Percentiles rank a stretch among this genome's conserved stretches.
Conservation (phyloP, 2,797 vertebrate species). For the Crocidura indochinensis region DNA sequence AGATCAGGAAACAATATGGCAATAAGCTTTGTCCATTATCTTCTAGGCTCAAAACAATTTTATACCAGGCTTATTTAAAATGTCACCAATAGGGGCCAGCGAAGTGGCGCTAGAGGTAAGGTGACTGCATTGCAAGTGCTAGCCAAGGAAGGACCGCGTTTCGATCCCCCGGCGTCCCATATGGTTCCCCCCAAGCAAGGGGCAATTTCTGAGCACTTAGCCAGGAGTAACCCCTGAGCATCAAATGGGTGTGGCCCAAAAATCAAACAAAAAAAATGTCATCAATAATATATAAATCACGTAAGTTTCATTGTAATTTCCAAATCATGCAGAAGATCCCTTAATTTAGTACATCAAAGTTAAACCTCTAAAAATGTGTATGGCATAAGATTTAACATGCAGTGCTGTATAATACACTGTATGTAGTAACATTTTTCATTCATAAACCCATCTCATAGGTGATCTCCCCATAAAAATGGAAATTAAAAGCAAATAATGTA, state of each 20-base stretch:
- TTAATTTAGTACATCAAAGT: conserved; percentile 43
- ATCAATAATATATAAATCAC: conserved; percentile 45
- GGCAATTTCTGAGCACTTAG: no score
- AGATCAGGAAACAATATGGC: conserved; percentile 43
- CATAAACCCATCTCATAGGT: conserved; percentile 42
- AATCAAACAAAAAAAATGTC: no score
- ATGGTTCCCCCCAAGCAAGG: no score
- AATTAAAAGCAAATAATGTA: conserved; percentile 54
- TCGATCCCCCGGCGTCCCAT: no score
- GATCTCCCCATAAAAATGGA: conserved; percentile 2
- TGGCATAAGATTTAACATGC: conserved; percentile 45
- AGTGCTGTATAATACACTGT: neutral
- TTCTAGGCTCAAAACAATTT: conserved; percentile 65
- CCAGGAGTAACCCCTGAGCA: no score
- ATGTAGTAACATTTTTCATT: conserved; percentile 22
- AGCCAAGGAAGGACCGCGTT: no score
- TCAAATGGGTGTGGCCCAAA: no score
- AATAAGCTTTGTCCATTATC: conserved; percentile 56
- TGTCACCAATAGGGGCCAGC: no score
- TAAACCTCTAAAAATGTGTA: conserved; percentile 61
- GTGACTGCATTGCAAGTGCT: no score
- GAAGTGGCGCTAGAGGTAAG: no score
- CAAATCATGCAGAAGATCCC: conserved; percentile 31
- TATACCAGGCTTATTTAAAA: conserved; percentile 34
- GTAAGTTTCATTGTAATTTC: neutral